Evolutionary conservation across 2,888 invertebrate genomes (phyloP), one percentile per base, ranked within the genome.

Genomic region (Cryptus viduatorius): DNA sequence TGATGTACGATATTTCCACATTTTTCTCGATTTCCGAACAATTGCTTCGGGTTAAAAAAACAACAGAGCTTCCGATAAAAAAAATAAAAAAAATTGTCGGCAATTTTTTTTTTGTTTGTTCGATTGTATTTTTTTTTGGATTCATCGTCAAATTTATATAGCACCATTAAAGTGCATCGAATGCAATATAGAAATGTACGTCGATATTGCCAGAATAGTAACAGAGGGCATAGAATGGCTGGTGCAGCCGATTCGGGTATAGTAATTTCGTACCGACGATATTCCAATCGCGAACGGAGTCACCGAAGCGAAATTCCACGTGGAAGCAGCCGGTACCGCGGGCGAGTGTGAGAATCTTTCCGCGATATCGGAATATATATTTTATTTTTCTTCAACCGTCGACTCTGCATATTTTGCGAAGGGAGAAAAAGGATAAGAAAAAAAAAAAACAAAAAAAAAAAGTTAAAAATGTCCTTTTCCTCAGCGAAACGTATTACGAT

Each of bases 181-280:
- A 50, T 37, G 14, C 42, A 64, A 24, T 42, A 24, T 46, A 14
- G 16, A 53, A 53, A 19, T 46, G n/a, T 31, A 29, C 59, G 4
- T 56, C 42, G 12, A 48, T 72, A 77, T 42, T 48, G 71, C 48
- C 31, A 76, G 53, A 69, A 10, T 10, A 19, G 53, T 53, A 29
- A 69, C 53, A 65, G 42, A 4, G 42, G 31, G 19, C 16, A 31
- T 14, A 65, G 46, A 29, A 65, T 31, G 69, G 19, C 50, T 16
- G n/a, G 10, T 12, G 37, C 76, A 59, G 46, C 77, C 64, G 81
- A 71, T 64, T 75, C 42, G 50, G 42, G 53, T 81, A 71, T 76
- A 65, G 69, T 71, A 82, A 82, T 82, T 76, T 71, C 78, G 69
- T 61, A n/a, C 37, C 48, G 29, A 44, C 48, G 76, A 82, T 77